Percentiles rank a stretch among this genome's conserved stretches.
Conservation (phyloP, 2,113 vertebrate species). For the Percina caprodes region DNA sequence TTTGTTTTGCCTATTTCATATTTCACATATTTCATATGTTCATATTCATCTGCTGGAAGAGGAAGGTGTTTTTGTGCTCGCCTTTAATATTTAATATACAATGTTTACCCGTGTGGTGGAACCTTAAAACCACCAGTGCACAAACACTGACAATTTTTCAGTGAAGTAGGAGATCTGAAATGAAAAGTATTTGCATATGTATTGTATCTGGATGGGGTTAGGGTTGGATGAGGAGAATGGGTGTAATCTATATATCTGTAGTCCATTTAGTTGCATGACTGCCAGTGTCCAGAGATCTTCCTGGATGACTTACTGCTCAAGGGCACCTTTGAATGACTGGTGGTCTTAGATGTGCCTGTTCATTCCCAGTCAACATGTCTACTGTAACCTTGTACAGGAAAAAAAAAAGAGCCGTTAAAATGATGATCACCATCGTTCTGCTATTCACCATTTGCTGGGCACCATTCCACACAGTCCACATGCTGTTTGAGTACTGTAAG, state of each 20-base stretch:
- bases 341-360: background rate
- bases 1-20: background rate
- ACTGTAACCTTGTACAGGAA: conserved; percentile 74
- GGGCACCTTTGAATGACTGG: background rate
- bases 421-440: conserved; percentile 88
- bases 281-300: background rate
- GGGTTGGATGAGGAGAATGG: background rate
- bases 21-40: too few relatives aligned
- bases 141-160: background rate
- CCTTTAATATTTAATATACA: background rate
- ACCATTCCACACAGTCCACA: conserved; percentile 88
- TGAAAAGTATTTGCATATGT: background rate
- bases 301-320: background rate
- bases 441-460: conserved; percentile 89
- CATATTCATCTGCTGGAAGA: background rate
- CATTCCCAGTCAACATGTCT: too few relatives aligned
- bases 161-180: background rate
- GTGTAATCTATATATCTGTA: background rate
- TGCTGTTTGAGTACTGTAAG: conserved; percentile 89
- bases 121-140: too few relatives aligned
- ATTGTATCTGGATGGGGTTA: too few relatives aligned
- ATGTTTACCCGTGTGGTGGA: background rate
- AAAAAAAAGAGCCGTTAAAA: conserved; percentile 88
- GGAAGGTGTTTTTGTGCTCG: background rate
- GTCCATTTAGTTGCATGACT: background rate